Base-by-base conservation (phyloP, 2,888 invertebrate genomes). In the Pseudolycoriella hygida region DNA sequence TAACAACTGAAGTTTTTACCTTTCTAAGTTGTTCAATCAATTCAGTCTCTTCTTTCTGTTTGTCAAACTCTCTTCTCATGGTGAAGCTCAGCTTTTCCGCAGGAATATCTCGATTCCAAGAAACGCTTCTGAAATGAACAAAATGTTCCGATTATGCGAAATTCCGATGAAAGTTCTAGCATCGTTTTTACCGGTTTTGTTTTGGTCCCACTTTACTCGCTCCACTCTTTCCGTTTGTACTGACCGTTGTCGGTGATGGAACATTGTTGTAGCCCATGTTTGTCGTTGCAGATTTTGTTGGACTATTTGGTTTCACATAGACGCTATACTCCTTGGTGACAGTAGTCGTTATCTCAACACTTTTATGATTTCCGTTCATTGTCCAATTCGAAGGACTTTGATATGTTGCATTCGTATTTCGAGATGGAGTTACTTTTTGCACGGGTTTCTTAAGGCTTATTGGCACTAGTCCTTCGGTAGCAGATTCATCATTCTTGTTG, bases 21-120 rank as follows among this genome's bases (percentile, higher is more conserved):
- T 71, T 75, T 67, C 88, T 73, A 52, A 93, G 67, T 62, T 87
- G 84, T 51, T 81, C 79, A 57, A 92, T 75, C 54, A 90, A 67
- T 58, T 89, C 87, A 5, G 78, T 77, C 61, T 92, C 90, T 62
- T 90, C 90, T 59, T 83, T 80, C 56, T 88, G 87, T 55, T 86
- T 83, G 60, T 92, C 89, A 52, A 89, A 84, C 63, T 90, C 90
- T 52, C 92, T 72, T 56, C 89, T 76, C 81, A 92, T 88, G 1
- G 92, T 92, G 61, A 90, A 90, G 58, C 83, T 85, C 55, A 88
- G 75, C 60, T 85, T 85, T 52, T 84, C 84, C 1, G 73, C 66
- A 37, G 75, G 66, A 50, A 74, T 63, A 54, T 82, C 80, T 55
- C 77, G 77, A 54, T 76, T 81, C 84, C 84, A 85, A 53, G 76